These are phyloP conservation scores for Craterocephalus amniculus DNA, from an alignment of 2,797 vertebrate species.

Conservation along the genomic window DNA sequence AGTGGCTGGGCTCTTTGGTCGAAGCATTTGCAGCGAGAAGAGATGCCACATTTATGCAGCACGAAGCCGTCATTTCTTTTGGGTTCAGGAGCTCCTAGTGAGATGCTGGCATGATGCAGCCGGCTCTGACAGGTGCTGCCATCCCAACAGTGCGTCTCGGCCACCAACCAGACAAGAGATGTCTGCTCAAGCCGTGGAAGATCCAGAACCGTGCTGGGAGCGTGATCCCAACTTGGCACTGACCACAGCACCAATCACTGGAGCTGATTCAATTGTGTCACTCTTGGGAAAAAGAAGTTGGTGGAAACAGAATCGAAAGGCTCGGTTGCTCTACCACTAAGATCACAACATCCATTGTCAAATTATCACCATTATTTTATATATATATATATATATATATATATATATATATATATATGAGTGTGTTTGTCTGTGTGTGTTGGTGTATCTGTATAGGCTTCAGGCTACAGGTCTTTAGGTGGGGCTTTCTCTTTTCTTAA, in stretches of 20 bases:
- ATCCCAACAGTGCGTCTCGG: constrained; percentile 75
- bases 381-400: too few relatives aligned
- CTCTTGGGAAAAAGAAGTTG: constrained; percentile 63
- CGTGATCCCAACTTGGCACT: constrained; percentile 81
- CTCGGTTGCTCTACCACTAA: constrained; percentile 29
- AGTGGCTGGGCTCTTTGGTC: constrained; percentile 47
- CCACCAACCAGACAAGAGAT: constrained; percentile 82
- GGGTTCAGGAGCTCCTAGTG: constrained; percentile 72
- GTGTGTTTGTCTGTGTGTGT: too few relatives aligned
- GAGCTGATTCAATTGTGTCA: constrained; percentile 80
- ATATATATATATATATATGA: not conserved
- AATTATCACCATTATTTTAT: not conserved
- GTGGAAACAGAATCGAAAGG: constrained; percentile 31
- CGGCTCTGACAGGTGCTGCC: constrained; percentile 84
- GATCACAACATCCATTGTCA: constrained; percentile 23
- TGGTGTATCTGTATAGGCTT: not conserved
- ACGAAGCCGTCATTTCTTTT: constrained; percentile 66
- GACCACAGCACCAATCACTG: constrained; percentile 73
- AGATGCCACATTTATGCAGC: constrained; percentile 76
- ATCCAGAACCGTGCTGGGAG: constrained; percentile 80
- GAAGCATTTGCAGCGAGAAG: constrained; percentile 59
- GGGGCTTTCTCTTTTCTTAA: constrained; percentile 26
- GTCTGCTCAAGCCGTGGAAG: constrained; percentile 79
- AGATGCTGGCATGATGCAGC: constrained; percentile 78
- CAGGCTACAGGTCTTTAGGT: not conserved